Conservation (phyloP, 2,888 invertebrate genomes). For the Polyploca ridens region DNA sequence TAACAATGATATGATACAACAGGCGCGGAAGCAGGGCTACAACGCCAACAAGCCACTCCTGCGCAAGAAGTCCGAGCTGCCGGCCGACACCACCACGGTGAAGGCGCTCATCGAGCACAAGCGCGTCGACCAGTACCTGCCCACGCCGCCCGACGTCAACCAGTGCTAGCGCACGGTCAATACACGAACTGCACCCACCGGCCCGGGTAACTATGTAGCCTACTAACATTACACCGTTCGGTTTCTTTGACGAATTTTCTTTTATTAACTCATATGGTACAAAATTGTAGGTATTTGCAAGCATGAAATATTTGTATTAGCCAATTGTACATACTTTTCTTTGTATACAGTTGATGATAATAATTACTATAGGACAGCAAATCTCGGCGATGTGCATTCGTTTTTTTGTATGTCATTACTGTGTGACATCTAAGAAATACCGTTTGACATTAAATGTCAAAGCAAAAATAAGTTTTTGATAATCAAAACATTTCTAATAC, state of each 20-base stretch:
- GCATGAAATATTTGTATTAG: background rate
- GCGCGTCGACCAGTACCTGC: conserved; percentile 95
- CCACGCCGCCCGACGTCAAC: conserved; percentile 93
- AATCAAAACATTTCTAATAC: too few species aligned
- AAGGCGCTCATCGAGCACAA: conserved; percentile 96
- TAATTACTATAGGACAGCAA: too few species aligned
- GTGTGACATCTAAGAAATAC: too few species aligned
- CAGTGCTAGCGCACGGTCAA: conserved; percentile 88
- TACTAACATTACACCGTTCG: background rate
- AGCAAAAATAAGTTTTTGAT: too few species aligned
- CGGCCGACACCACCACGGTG: conserved; percentile 96
- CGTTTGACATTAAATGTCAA: too few species aligned
- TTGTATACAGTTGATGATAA: too few species aligned
- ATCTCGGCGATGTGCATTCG: too few species aligned
- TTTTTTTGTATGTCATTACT: too few species aligned
- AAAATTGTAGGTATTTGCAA: background rate
- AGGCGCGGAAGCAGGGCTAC: conserved; percentile 86
- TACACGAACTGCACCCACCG: conserved; percentile 7
- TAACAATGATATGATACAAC: conserved; percentile 21
- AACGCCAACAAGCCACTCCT: conserved; percentile 93
- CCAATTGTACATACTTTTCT: background rate
- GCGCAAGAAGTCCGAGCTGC: conserved; percentile 97
- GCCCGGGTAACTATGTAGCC: background rate
- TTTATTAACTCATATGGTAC: background rate
- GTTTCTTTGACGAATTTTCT: background rate